These are phyloP conservation scores for Trypoxylus dichotomus DNA, from an alignment of 1,140 invertebrate genomes.

Conservation along the genomic window DNA sequence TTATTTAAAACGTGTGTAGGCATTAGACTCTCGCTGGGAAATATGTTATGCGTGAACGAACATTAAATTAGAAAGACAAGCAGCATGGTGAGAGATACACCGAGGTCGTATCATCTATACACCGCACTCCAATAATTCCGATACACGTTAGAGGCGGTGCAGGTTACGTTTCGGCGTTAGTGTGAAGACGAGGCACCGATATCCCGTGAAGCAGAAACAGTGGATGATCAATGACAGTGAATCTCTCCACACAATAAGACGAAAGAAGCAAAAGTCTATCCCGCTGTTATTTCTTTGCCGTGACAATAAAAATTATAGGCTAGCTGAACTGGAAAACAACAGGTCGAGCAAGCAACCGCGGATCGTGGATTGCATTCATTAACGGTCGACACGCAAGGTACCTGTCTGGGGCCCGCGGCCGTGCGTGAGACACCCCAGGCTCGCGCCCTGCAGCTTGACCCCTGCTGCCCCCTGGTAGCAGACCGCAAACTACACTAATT, in stretches of 20 bases:
- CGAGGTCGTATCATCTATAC: slow-evolving; percentile 36
- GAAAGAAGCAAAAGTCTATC: slow-evolving; percentile 46
- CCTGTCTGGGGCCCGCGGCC: slow-evolving; percentile 27
- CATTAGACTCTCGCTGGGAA: slow-evolving; percentile 45
- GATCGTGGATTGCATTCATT: slow-evolving; percentile 67
- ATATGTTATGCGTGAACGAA: slow-evolving; percentile 47
- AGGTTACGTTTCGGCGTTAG: slow-evolving; percentile 13
- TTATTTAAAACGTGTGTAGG: slow-evolving; percentile 46
- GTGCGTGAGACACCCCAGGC: slow-evolving; percentile 42
- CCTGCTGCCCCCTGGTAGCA: slow-evolving; percentile 34
- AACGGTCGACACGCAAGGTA: slow-evolving; percentile 60
- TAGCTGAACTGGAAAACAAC: slow-evolving; percentile 66
- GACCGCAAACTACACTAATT: slow-evolving; percentile 36
- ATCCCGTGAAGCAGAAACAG: slow-evolving; percentile 29
- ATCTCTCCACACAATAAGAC: slow-evolving; percentile 46
- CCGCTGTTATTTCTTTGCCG: slow-evolving; percentile 59
- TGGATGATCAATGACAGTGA: slow-evolving; percentile 35
- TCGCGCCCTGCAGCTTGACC: slow-evolving; percentile 34
- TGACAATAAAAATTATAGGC: slow-evolving; percentile 70
- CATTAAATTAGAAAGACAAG: slow-evolving; percentile 48
- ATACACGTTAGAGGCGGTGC: slow-evolving; percentile 31
- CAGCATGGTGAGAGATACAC: slow-evolving; percentile 42
- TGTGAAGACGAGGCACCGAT: slow-evolving; percentile 22
- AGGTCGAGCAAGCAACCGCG: slow-evolving; percentile 55
- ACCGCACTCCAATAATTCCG: not conserved